Percentiles rank a stretch among this genome's conserved stretches.
Conservation (phyloP, 2,797 vertebrate genomes). For the Acanthurus lineatus region DNA sequence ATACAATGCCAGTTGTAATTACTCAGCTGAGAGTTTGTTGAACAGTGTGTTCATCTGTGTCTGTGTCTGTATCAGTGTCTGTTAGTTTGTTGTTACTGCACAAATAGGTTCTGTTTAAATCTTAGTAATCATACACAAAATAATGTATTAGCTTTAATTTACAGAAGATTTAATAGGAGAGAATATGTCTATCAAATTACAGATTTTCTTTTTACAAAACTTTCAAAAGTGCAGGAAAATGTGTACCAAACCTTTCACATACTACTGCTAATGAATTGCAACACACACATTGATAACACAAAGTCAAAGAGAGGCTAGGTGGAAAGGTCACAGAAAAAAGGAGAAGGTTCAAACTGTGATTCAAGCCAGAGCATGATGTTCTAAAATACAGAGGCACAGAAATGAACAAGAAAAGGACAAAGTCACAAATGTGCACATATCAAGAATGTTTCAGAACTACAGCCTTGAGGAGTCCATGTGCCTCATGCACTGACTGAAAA, state of each 20-base stretch:
- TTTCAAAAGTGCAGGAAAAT: conserved; percentile 46
- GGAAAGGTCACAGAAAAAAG: conserved; percentile 45
- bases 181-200: conserved; percentile 34
- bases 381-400: conserved; percentile 20
- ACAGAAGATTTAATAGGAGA: conserved; percentile 24
- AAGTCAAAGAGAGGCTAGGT: conserved; percentile 24
- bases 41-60: conserved; percentile 6
- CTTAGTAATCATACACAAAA: conserved; percentile 32
- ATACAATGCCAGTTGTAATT: conserved; percentile 33
- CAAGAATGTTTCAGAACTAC: conserved; percentile 29
- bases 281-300: conserved; percentile 25
- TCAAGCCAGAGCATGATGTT: conserved; percentile 53
- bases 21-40: conserved; percentile 21
- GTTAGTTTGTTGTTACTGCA: background rate
- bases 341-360: conserved; percentile 63
- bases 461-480: background rate
- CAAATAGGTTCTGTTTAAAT: background rate
- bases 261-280: conserved; percentile 73
- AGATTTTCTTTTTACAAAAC: conserved; percentile 19
- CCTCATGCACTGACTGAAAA: background rate
- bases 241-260: conserved; percentile 21
- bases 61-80: background rate
- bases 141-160: conserved; percentile 3
- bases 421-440: conserved; percentile 41
- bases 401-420: conserved; percentile 19